Percentiles rank a stretch among this genome's conserved stretches.
phyloP scores from a whole-genome alignment of 2,888 invertebrate species.

The Sympetrum striolatum region DNA sequence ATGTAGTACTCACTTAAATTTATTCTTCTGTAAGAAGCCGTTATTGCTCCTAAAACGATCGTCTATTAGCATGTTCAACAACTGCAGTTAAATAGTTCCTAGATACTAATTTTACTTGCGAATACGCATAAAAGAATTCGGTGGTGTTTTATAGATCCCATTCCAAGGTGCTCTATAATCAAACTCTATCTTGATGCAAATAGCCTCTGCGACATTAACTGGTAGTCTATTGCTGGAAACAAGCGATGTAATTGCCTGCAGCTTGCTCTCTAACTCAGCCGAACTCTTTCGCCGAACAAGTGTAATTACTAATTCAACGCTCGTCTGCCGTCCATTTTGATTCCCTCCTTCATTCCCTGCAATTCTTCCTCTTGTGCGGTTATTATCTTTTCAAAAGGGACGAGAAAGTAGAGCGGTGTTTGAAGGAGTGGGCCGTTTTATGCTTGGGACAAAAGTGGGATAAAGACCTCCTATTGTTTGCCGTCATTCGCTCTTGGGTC shows the following conservation, averaged over 20 bases:
- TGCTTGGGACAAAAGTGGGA: neutral
- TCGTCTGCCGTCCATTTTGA: neutral
- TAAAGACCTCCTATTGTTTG: slow-evolving; percentile 6
- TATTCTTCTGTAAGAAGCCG: too few relatives aligned
- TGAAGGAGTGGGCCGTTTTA: neutral
- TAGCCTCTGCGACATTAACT: neutral
- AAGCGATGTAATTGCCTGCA: too few relatives aligned
- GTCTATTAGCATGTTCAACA: too few relatives aligned
- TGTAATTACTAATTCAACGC: slow-evolving; percentile 31
- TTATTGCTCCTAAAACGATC: too few relatives aligned
- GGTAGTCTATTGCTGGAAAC: neutral
- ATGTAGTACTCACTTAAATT: too few relatives aligned
- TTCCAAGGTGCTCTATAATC: neutral
- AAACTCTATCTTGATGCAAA: neutral
- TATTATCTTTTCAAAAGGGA: neutral
- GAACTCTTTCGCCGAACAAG: neutral
- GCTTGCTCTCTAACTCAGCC: neutral
- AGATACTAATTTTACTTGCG: too few relatives aligned
- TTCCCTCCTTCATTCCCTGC: neutral
- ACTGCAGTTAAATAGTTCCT: too few relatives aligned
- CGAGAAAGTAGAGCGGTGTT: slow-evolving; percentile 1
- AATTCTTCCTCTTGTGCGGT: slow-evolving; percentile 9
- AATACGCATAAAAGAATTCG: too few relatives aligned
- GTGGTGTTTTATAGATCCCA: too few relatives aligned
- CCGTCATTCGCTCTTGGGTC: neutral